These are phyloP conservation scores for Parazoanthus atlanticus DNA, from an alignment of 92 coral and sea anemone genomes.

Conservation along the genomic window DNA sequence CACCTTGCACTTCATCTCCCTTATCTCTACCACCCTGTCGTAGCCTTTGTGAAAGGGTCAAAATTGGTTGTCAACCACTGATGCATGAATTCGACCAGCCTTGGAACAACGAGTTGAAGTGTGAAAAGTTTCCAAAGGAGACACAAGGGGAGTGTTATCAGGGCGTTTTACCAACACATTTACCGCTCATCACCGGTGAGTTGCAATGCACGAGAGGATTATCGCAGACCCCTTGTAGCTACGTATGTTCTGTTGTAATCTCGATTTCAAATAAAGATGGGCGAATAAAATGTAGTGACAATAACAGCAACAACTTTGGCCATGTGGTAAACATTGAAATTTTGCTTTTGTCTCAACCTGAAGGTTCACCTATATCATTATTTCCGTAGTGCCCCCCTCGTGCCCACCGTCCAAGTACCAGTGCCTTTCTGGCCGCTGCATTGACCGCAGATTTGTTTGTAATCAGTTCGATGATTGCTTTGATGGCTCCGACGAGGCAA, in stretches of 20 bases:
- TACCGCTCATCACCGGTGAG: constrained; percentile 17
- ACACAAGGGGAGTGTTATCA: constrained; percentile 9
- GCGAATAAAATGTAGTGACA: background rate
- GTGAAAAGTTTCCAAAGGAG: constrained; percentile 21
- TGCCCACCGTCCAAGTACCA: constrained; percentile 17
- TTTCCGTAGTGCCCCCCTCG: background rate
- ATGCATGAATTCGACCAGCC: constrained; percentile 25
- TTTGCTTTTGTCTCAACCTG: background rate
- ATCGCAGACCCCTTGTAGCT: background rate
- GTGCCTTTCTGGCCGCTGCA: constrained; percentile 24
- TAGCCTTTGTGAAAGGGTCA: constrained; percentile 31
- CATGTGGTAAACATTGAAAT: background rate
- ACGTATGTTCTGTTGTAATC: background rate
- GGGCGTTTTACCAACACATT: background rate
- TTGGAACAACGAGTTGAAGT: constrained; percentile 22
- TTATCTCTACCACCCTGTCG: constrained; percentile 17
- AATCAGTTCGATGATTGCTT: constrained; percentile 10
- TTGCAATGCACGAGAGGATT: background rate
- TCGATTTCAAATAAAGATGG: background rate
- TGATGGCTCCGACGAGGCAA: constrained; percentile 25
- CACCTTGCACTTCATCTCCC: background rate
- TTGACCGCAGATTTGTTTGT: background rate
- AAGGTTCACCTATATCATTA: background rate
- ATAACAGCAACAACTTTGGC: background rate
- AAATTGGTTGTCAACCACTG: constrained; percentile 10